Evolutionary conservation across 2,797 vertebrate genomes (phyloP).

Genomic region (Sarcoramphus papa): DNA sequence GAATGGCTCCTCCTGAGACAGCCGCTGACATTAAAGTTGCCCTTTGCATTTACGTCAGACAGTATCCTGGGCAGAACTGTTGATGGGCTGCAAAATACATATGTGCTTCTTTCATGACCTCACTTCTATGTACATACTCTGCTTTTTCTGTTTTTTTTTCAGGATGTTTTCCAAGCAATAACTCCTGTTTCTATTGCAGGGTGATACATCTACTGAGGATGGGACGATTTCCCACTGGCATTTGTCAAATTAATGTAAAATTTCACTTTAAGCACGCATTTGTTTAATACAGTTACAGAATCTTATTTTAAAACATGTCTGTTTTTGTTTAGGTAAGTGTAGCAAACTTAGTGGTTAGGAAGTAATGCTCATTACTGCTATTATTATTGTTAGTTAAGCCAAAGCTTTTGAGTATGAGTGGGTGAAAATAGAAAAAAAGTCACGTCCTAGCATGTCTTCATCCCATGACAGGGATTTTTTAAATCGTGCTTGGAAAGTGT

Average conservation of each 20-base stretch:
- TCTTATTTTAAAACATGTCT: slow-evolving; percentile 4
- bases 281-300: neutral
- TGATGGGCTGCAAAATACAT: neutral
- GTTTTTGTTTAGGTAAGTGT: neutral
- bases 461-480: neutral
- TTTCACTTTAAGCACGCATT: neutral
- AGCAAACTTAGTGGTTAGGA: neutral
- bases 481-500: neutral
- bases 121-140: neutral
- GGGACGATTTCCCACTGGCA: neutral
- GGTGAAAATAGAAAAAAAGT: neutral
- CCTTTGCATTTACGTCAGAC: neutral
- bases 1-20: neutral
- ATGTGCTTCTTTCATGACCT: neutral
- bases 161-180: neutral
- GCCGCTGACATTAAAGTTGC: neutral
- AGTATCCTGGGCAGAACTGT: neutral
- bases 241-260: neutral
- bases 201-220: neutral
- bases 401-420: neutral
- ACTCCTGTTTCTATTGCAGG: neutral
- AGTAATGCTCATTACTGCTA: neutral
- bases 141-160: neutral
- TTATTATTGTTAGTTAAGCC: neutral
- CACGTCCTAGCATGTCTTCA: neutral